Conservation (phyloP, 2,797 vertebrate species). For the Onychomys torridus region DNA sequence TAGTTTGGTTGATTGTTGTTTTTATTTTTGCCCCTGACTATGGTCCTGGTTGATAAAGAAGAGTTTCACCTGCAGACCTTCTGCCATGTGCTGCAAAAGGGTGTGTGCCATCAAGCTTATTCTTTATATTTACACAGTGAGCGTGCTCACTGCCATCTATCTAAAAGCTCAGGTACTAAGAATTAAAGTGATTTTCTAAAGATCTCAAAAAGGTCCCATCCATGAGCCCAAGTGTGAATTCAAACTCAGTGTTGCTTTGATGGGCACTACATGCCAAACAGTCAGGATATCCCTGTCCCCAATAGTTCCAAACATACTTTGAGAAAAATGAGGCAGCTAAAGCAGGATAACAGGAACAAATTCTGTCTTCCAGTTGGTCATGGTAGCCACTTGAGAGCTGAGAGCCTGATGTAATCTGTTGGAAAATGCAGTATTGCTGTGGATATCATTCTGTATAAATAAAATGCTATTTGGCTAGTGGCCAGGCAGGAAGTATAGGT, state of each 20-base stretch:
- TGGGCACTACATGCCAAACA: background rate
- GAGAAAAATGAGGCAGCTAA: background rate
- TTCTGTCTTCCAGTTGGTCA: background rate
- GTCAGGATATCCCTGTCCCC: background rate
- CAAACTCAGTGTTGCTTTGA: background rate
- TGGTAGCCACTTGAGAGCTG: background rate
- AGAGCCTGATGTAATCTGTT: background rate
- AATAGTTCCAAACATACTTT: background rate
- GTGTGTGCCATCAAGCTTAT: background rate
- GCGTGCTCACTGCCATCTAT: accelerated
- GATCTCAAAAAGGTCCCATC: background rate
- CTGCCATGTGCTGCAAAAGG: background rate
- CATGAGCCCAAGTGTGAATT: background rate
- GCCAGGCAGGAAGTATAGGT: no score
- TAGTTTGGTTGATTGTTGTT: background rate
- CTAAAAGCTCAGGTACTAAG: background rate
- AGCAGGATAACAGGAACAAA: background rate
- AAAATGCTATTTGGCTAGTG: no score
- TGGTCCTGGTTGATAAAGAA: background rate
- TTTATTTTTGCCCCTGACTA: background rate
- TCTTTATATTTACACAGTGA: background rate
- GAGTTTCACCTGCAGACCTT: background rate
- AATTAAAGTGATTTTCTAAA: background rate
- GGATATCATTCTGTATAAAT: no score
- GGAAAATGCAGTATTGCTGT: background rate